phyloP scores from a whole-genome alignment of 2,888 invertebrate species.

The Aricia artaxerxes region DNA sequence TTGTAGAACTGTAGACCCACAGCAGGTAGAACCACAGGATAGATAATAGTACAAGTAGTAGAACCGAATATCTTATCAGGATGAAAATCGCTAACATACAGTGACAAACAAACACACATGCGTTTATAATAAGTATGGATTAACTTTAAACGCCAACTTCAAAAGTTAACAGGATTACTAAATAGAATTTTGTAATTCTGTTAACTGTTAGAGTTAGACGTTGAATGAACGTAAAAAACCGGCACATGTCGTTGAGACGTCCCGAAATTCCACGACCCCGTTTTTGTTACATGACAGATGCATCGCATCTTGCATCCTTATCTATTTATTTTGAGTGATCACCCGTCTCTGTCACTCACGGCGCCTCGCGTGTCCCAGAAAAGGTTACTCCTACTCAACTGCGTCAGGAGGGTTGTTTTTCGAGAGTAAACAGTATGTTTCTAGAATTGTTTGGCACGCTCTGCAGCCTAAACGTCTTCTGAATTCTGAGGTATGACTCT shows the following conservation, averaged over 20 bases:
- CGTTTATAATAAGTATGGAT: neutral
- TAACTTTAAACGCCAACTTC: neutral
- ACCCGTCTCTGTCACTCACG: slow-evolving; percentile 70
- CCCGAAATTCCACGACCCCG: slow-evolving; percentile 75
- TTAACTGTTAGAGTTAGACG: slow-evolving; percentile 52
- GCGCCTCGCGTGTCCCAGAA: slow-evolving; percentile 65
- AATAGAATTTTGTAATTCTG: slow-evolving; percentile 43
- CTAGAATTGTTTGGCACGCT: neutral
- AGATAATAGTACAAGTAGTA: no score
- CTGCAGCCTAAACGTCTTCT: no score
- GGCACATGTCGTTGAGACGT: slow-evolving; percentile 73
- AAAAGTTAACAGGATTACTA: slow-evolving; percentile 77
- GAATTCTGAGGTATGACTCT: no score
- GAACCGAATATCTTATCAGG: no score
- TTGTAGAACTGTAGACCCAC: no score
- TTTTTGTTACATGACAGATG: slow-evolving; percentile 78
- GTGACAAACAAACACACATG: neutral
- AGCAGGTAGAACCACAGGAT: no score
- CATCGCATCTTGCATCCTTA: slow-evolving; percentile 78
- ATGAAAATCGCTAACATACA: neutral
- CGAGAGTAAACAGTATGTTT: neutral
- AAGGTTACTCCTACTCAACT: neutral
- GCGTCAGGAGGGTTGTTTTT: neutral
- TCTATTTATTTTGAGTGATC: slow-evolving; percentile 72
- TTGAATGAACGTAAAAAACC: slow-evolving; percentile 77